Percentiles rank a stretch among this genome's conserved stretches.
phyloP scores from a whole-genome alignment of 2,113 vertebrate genomes.

The Oreocharis arfaki region DNA sequence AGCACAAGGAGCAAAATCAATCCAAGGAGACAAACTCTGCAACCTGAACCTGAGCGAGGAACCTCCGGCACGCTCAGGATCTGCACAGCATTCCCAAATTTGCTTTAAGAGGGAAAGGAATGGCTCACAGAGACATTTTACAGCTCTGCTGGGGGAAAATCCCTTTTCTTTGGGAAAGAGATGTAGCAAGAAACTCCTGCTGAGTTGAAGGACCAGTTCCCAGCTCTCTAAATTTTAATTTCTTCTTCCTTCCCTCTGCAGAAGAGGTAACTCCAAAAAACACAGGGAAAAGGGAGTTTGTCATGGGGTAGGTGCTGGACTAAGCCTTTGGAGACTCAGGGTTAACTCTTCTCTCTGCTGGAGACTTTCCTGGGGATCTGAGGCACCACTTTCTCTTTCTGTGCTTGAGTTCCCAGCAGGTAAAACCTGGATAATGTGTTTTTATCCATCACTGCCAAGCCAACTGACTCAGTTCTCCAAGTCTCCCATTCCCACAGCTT shows the following conservation, averaged over 20 bases:
- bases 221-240: neutral
- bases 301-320: accelerated
- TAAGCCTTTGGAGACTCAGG: neutral
- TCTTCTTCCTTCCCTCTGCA: neutral
- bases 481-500: neutral
- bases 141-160: neutral
- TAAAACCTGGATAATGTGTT: neutral
- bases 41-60: neutral
- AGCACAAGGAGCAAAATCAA: neutral
- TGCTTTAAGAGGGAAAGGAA: neutral
- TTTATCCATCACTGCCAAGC: neutral
- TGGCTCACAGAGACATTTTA: neutral
- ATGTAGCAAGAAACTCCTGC: neutral
- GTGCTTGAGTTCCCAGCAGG: neutral
- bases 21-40: neutral
- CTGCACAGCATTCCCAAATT: accelerated
- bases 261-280: neutral
- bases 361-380: neutral
- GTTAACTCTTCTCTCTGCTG: neutral
- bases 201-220: neutral
- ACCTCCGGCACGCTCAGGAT: neutral
- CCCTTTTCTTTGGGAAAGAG: neutral
- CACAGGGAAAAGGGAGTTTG: neutral
- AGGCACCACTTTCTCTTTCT: neutral
- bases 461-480: neutral